Evolutionary conservation across 2,113 vertebrate genomes (phyloP), one percentile per base, ranked within the genome.

Genomic region (Sigmodon hispidus): DNA sequence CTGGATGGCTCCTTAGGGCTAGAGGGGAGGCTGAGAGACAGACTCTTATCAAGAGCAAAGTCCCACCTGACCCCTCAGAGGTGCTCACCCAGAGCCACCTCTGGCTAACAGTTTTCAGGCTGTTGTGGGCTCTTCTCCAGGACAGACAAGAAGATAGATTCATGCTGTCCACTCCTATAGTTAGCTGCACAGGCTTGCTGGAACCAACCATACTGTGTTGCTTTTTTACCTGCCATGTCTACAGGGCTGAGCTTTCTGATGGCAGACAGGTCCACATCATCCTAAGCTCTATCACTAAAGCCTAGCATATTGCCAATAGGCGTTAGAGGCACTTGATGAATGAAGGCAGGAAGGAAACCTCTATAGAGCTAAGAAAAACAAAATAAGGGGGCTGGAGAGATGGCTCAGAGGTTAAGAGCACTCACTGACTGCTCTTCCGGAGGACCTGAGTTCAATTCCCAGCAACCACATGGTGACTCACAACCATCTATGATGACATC

Each of bases 321-420:
- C 87, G 13, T 48, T 97, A 89, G 80, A 81, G 19, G 45, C 84
- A 7, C 80, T 72, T 57, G 84, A 57, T 57, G 92, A 70, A 40
- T 63, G 29, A 22, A 43, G 59, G 83, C 67, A 75, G 45, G 12
- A 48, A 79, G 69, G 26, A 26, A 96, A 26, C 59, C 52, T 48
- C 36, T 29, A 57, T 6, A 72, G 69, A 89, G 17, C 48, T 84
- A 92, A 89, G 34, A 86, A 96, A 43, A 91, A 3, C 48, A 76
- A n/a, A n/a, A 57, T n/a, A n/a, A n/a, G n/a, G n/a, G n/a, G n/a
- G n/a, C n/a, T n/a, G n/a, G n/a, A n/a, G n/a, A n/a, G n/a, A n/a
- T n/a, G n/a, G n/a, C n/a, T n/a, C n/a, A n/a, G n/a, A n/a, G n/a
- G n/a, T n/a, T n/a, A n/a, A n/a, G n/a, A n/a, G n/a, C n/a, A n/a